Percentiles rank a stretch among this genome's conserved stretches.
These are phyloP conservation scores for Gymnoscopelus braueri DNA, from an alignment of 2,797 vertebrate species.

Conservation along the genomic window DNA sequence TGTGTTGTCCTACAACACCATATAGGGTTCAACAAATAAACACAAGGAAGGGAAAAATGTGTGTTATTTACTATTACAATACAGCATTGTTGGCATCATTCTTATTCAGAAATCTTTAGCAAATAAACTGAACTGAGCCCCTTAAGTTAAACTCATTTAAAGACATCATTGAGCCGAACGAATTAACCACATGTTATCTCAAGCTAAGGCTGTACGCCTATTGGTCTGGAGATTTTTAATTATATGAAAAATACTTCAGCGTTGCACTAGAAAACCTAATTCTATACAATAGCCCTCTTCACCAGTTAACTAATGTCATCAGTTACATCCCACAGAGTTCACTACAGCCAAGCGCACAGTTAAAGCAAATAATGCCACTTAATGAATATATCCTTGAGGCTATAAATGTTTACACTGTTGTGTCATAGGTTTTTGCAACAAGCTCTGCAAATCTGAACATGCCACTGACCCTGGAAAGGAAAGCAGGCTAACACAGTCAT, in stretches of 20 bases:
- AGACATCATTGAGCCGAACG: conserved; percentile 3
- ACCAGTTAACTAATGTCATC: conserved; percentile 60
- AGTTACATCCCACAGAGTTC: conserved; percentile 64
- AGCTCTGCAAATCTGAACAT: conserved; percentile 22
- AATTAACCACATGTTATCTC: conserved; percentile 28
- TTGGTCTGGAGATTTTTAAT: conserved; percentile 5
- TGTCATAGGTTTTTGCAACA: conserved; percentile 32
- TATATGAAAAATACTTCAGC: conserved; percentile 54
- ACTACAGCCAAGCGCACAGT: conserved; percentile 44
- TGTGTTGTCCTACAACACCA: not conserved
- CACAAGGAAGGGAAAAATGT: no score
- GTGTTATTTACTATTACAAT: not conserved
- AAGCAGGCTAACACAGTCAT: conserved; percentile 28
- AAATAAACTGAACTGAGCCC: not conserved
- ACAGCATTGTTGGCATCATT: not conserved
- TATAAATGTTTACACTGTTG: conserved; percentile 65
- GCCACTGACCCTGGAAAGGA: conserved; percentile 29
- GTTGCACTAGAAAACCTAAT: conserved; percentile 54
- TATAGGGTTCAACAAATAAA: no score
- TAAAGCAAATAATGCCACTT: conserved; percentile 67
- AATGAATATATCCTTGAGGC: conserved; percentile 61
- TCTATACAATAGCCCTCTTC: conserved; percentile 63
- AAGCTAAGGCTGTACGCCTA: conserved; percentile 4
- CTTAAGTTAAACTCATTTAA: not conserved
- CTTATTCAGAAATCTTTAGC: not conserved